Evolutionary conservation across 2,113 vertebrate species (phyloP).

Genomic region (Bos javanicus): DNA sequence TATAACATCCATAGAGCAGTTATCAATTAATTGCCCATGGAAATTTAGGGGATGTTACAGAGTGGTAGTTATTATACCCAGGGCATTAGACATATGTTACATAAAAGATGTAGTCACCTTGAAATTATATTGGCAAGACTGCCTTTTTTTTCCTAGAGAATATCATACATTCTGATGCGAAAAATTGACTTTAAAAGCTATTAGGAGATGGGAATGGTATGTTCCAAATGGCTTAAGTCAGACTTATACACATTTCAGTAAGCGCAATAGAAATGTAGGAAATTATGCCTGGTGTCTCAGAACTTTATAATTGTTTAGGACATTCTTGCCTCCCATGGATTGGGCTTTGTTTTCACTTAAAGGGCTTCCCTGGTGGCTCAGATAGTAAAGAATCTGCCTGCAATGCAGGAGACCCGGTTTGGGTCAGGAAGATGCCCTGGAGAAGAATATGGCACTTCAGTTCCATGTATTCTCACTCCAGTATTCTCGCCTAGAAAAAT

Average conservation of each 20-base stretch:
- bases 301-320: background rate
- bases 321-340: background rate
- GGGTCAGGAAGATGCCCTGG: background rate
- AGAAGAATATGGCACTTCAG: background rate
- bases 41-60: conserved; percentile 78
- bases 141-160: conserved; percentile 67
- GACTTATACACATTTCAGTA: conserved; percentile 2
- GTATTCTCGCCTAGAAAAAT: background rate
- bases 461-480: background rate
- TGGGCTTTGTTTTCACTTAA: background rate
- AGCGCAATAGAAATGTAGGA: background rate
- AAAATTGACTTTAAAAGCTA: conserved; percentile 48
- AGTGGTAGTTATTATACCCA: conserved; percentile 77
- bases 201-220: conserved; percentile 25
- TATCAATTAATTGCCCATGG: conserved; percentile 87
- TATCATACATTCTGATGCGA: conserved; percentile 37
- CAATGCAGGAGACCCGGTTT: background rate
- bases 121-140: conserved; percentile 77
- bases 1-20: conserved; percentile 75
- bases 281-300: background rate
- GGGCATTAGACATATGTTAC: conserved; percentile 81
- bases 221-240: conserved; percentile 34
- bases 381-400: background rate
- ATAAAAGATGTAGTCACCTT: conserved; percentile 84
- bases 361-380: background rate